These are phyloP conservation scores for Dendrolimus punctatus DNA, from an alignment of 1,140 invertebrate species.

Conservation along the genomic window DNA sequence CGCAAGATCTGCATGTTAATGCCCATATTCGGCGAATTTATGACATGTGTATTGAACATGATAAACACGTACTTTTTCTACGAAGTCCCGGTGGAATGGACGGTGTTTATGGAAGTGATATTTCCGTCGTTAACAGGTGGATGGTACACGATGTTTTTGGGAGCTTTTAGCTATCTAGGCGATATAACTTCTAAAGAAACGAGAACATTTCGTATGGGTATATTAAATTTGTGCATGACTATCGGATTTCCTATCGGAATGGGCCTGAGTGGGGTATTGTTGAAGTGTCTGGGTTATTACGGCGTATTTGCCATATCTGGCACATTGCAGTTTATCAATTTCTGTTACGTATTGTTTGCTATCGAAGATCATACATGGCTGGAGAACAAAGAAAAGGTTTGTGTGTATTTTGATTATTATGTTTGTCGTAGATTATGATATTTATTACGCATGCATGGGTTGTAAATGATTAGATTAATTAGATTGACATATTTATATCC, in stretches of 20 bases:
- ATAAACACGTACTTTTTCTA: conserved; percentile 84
- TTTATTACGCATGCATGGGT: too few species aligned
- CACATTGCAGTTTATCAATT: conserved; percentile 48
- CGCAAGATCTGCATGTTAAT: conserved; percentile 89
- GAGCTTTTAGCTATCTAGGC: conserved; percentile 89
- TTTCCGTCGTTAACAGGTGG: conserved; percentile 85
- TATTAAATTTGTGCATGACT: conserved; percentile 86
- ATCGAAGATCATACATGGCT: conserved; percentile 62
- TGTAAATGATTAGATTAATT: too few species aligned
- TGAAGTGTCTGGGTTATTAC: conserved; percentile 55
- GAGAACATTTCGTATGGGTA: conserved; percentile 85
- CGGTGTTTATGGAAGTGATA: conserved; percentile 78
- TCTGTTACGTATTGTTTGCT: conserved; percentile 50
- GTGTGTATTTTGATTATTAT: conserved; percentile 24
- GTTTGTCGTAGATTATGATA: conserved; percentile 1
- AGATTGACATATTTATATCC: too few species aligned
- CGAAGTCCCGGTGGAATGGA: conserved; percentile 82
- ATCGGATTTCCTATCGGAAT: conserved; percentile 65
- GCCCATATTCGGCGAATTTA: conserved; percentile 85
- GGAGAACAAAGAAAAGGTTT: conserved; percentile 47
- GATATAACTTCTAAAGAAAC: conserved; percentile 86
- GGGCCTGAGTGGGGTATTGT: conserved; percentile 59
- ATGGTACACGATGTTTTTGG: conserved; percentile 90
- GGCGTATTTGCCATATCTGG: conserved; percentile 60
- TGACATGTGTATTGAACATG: conserved; percentile 83